Percentiles rank a stretch among this genome's conserved stretches.
Conservation (phyloP, 2,888 invertebrate species). For the Drosophila atroscutellata region DNA sequence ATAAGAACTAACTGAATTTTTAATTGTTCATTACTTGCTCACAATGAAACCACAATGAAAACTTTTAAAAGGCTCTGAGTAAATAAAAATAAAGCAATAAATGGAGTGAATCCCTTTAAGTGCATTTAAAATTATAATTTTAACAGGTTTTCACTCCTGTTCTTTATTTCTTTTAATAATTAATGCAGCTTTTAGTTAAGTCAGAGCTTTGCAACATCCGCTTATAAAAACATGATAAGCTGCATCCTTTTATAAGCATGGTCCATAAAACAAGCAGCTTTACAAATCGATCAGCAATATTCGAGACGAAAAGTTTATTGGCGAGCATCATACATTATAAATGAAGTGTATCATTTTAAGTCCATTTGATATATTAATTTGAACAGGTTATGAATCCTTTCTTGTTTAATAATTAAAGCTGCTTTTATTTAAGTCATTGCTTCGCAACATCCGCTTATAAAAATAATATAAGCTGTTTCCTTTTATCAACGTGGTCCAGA, state of each 20-base stretch:
- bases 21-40: slow-evolving; percentile 65
- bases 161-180: neutral
- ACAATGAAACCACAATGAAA: slow-evolving; percentile 44
- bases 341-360: neutral
- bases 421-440: slow-evolving; percentile 18
- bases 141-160: neutral
- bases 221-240: slow-evolving; percentile 19
- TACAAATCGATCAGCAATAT: slow-evolving; percentile 1
- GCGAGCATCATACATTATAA: slow-evolving; percentile 23
- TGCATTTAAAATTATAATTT: neutral
- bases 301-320: slow-evolving; percentile 14
- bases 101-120: neutral
- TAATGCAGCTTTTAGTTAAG: neutral
- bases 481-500: slow-evolving; percentile 8
- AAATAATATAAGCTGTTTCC: slow-evolving; percentile 19
- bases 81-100: slow-evolving; percentile 9
- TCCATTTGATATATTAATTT: neutral
- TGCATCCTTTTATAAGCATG: slow-evolving; percentile 3
- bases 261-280: neutral
- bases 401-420: neutral
- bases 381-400: neutral
- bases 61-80: slow-evolving; percentile 27
- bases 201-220: slow-evolving; percentile 4
- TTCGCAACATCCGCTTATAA: slow-evolving; percentile 12
- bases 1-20: slow-evolving; percentile 74